Evolutionary conservation across 2,888 invertebrate species (phyloP).

Genomic region (Acheta domesticus): DNA sequence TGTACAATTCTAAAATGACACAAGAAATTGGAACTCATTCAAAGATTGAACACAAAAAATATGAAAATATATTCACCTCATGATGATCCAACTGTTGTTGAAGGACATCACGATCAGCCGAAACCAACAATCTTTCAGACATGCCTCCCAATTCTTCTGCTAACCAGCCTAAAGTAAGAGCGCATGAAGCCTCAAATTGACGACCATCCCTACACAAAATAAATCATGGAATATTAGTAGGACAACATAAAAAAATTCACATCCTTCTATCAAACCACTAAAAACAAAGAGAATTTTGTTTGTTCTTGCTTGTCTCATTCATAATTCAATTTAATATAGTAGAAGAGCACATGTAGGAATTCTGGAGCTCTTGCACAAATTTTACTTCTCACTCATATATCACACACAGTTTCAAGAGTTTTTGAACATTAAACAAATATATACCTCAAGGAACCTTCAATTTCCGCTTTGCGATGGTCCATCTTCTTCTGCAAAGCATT

Average conservation of each 20-base stretch:
- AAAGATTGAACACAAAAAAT: not conserved
- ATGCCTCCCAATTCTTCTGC: conserved; percentile 73
- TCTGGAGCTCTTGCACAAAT: too few species aligned
- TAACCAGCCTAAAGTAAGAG: conserved; percentile 87
- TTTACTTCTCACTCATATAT: too few species aligned
- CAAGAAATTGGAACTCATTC: not conserved
- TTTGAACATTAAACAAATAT: not conserved
- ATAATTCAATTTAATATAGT: too few species aligned
- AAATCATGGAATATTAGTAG: conserved; percentile 19
- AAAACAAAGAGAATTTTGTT: too few species aligned
- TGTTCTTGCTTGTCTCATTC: too few species aligned
- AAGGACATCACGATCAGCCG: conserved; percentile 77
- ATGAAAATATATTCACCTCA: conserved; percentile 52
- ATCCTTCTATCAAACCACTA: too few species aligned
- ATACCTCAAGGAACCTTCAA: conserved; percentile 70
- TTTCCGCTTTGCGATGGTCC: conserved; percentile 84
- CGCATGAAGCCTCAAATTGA: conserved; percentile 84
- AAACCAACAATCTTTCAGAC: conserved; percentile 74
- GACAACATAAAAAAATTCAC: too few species aligned
- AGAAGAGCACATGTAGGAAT: too few species aligned
- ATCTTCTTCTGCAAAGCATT: conserved; percentile 84
- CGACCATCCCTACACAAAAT: conserved; percentile 66
- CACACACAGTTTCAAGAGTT: too few species aligned
- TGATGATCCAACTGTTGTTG: conserved; percentile 85
- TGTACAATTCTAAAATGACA: conserved; percentile 10